A percentile compares a stretch with the other conserved stretches of the same genome.
These are phyloP conservation scores for Perognathus longimembris DNA, from an alignment of 2,113 vertebrate species.

Conservation along the genomic window DNA sequence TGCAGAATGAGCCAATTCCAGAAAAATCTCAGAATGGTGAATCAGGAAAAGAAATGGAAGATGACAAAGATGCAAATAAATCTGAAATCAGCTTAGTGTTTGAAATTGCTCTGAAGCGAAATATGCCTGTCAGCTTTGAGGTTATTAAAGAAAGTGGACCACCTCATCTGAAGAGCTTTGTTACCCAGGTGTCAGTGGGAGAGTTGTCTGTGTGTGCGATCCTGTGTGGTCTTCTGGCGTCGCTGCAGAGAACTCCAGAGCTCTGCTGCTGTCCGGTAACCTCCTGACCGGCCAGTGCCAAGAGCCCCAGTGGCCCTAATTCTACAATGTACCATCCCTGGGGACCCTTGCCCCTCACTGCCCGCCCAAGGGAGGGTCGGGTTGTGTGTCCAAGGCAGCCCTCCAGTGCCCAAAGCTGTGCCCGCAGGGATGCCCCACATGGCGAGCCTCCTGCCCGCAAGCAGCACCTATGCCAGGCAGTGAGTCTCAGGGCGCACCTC, in stretches of 20 bases:
- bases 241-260: too few species aligned
- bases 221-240: too few species aligned
- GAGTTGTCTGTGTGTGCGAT: conserved; percentile 97
- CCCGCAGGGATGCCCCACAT: too few species aligned
- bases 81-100: conserved; percentile 99
- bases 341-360: neutral
- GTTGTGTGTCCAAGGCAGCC: neutral
- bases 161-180: conserved; percentile 99
- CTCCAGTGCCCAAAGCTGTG: conserved; percentile 13
- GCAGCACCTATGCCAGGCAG: conserved; percentile 10
- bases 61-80: conserved; percentile 96
- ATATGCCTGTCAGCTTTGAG: conserved; percentile 97
- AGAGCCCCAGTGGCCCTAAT: neutral
- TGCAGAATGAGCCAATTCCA: conserved; percentile 96
- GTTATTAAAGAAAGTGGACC: conserved; percentile 97
- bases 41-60: conserved; percentile 91
- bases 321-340: conserved; percentile 49
- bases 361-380: neutral
- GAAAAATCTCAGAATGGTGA: conserved; percentile 95
- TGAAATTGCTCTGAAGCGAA: conserved; percentile 98
- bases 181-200: conserved; percentile 96
- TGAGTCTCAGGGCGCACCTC: neutral
- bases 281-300: conserved; percentile 1
- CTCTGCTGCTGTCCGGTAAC: conserved; percentile 5
- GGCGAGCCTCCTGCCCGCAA: neutral